Evolutionary conservation across 2,797 vertebrate genomes (phyloP), one percentile per base, ranked within the genome.

Genomic region (Emydoidea blandingii): DNA sequence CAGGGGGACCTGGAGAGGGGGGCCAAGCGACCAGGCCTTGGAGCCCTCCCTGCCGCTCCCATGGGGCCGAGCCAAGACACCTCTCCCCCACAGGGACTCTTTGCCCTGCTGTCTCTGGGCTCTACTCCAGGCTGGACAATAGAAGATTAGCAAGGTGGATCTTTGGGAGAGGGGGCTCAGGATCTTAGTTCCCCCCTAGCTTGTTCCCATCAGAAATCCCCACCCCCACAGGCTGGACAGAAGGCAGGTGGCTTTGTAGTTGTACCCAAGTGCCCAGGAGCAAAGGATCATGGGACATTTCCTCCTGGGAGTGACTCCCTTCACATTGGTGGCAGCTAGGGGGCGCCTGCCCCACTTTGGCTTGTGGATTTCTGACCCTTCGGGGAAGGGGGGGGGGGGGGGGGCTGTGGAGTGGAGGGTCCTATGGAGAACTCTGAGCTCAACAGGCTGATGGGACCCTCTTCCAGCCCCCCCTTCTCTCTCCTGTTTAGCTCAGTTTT

Each of bases 151-250:
- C 54, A 10, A 2, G 44, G 41, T 62, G 49, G 81, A 47, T 1
- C 1, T 3, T 2, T 2, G 18, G 52, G 1, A 2, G 14, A 16
- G 50, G 47, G 37, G 10, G 41, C 16, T 23, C 4, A 3, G 76
- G 62, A 52, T 27, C 25, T 19, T 49, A 25, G 23, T 44, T 37
- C 3, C 72, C 54, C 94, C 91, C 6, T 10, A n/a, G 65, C 37
- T 25, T 37, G n/a, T 72, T 72, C 65, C 65, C n/a, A 72, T 23
- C 68, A 10, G 19, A 72, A 72, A 41, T 72, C 5, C 65, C 68
- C n/a, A 41, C 10, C 37, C 16, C 21, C n/a, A 37, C 2, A 21
- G 37, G 62, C 34, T 68, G 62, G 62, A 68, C 34, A 37, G 34
- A n/a, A n/a, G 34, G 16, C 34, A 18, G 9, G 65, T 21, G 18